A percentile compares a stretch with the other conserved stretches of the same genome.
These are phyloP conservation scores for Drosophila seguyi DNA, from an alignment of 1,140 invertebrate genomes.

Conservation along the genomic window DNA sequence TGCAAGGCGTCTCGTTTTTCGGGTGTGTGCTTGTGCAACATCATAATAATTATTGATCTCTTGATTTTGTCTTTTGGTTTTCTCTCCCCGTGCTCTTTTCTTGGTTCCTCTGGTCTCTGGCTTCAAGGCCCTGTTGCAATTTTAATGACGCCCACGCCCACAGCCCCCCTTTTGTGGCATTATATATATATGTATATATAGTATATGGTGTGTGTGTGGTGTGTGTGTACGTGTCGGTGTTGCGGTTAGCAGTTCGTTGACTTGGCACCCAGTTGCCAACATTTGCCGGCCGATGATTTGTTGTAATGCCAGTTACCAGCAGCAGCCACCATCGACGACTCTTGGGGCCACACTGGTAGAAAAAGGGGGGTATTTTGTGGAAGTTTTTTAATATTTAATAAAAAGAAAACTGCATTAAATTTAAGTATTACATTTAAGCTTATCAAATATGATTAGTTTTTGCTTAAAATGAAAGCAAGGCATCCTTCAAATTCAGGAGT, in stretches of 20 bases:
- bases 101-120: not conserved
- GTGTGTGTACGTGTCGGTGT: conserved; percentile 45
- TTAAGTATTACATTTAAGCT: not conserved
- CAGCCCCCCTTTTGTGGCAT: conserved; percentile 19
- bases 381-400: no score
- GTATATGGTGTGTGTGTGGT: conserved; percentile 4
- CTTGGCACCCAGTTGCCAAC: conserved; percentile 72
- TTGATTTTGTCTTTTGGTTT: conserved; percentile 76
- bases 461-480: not conserved
- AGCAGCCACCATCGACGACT: conserved; percentile 33
- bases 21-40: conserved; percentile 65
- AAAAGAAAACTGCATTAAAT: not conserved
- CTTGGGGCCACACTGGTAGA: conserved; percentile 13
- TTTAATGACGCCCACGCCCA: conserved; percentile 72
- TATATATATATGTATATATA: conserved; percentile 4
- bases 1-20: conserved; percentile 42
- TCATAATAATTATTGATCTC: conserved; percentile 85
- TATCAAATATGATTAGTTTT: not conserved
- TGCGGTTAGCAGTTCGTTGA: conserved; percentile 81
- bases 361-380: not conserved
- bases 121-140: conserved; percentile 77
- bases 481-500: not conserved
- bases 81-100: not conserved
- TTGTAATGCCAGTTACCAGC: conserved; percentile 61
- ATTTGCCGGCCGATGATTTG: conserved; percentile 67